Base-by-base conservation (phyloP, 2,113 vertebrate genomes). In the Mormyrus iriodes region DNA sequence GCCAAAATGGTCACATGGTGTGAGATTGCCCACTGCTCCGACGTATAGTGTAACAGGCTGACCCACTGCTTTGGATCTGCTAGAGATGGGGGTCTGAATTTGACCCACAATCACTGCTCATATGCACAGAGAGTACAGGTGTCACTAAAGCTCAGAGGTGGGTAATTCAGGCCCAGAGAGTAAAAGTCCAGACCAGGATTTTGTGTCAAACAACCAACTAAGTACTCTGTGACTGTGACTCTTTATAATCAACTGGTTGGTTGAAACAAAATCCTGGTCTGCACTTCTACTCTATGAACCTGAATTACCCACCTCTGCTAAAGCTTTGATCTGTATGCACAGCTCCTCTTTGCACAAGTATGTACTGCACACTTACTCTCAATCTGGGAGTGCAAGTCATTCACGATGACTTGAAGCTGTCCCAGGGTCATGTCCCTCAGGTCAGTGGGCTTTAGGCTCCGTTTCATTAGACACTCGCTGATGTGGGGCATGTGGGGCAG, bases 401-500 rank as follows among this genome's bases (percentile, higher is more conserved):
- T 99, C 94, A 99, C 98, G 86, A 99, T 99, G 93, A 99, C 98
- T 92, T 99, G 98, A 10, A 99, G 97, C 94, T 99, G 98, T 88
- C 98, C 98, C 0, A 98, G 93, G 1, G 97, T 99, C 98, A 99
- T 99, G 93, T 98, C 98, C 94, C 98, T 95, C 91, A 99, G 93
- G 93, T 99, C 98, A 1, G 97, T 94, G 90, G 97, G 97, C 92
- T 99, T 99, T 90, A 99, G 93, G 90, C 96, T 99, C 90, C 98
- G 97, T 92, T 99, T 99, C 98, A 99, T 99, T 93, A 99, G 94
- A 95, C 98, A 99, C 93, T 99, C 98, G 17, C 97, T 99, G 93
- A 99, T 99, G 91, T 99, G 98, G 91, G 98, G 98, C 98, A 99
- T 95, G 90, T 99, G 98, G 35, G 98, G 98, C 92, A 99, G 96